A percentile compares a stretch with the other conserved stretches of the same genome.
phyloP scores from a whole-genome alignment of 2,797 vertebrate species.

The Buphagus erythrorhynchus region DNA sequence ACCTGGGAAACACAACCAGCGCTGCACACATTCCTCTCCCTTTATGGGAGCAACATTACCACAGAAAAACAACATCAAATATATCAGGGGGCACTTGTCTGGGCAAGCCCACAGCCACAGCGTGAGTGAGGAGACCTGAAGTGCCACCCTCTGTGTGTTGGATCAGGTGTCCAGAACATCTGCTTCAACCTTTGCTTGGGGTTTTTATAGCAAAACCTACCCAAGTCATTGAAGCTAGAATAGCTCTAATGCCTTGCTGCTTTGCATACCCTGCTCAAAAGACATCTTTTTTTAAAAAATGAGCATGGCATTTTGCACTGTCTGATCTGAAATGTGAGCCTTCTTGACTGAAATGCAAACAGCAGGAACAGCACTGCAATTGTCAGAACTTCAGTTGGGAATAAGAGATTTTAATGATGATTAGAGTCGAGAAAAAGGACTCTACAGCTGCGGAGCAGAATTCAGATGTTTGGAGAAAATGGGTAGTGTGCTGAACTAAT shows the following conservation, averaged over 20 bases:
- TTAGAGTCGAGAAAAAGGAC: neutral
- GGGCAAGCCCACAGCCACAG: neutral
- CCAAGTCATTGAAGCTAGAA: neutral
- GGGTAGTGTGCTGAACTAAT: neutral
- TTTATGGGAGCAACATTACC: neutral
- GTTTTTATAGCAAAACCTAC: neutral
- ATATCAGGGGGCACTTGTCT: neutral
- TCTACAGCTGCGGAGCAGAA: neutral
- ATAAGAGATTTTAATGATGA: neutral
- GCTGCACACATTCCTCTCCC: neutral
- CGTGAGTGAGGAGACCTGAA: neutral
- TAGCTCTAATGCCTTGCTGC: neutral
- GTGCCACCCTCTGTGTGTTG: neutral
- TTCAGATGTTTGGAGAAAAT: conserved; percentile 33
- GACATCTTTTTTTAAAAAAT: fast-evolving
- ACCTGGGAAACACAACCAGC: neutral
- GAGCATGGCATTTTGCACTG: neutral
- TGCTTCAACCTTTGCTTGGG: neutral
- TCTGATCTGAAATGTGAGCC: neutral
- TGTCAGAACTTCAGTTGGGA: neutral
- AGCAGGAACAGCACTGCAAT: neutral
- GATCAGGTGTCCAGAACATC: neutral
- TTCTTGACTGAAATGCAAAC: neutral
- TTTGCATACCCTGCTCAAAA: neutral
- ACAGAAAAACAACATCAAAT: neutral